phyloP scores from a whole-genome alignment of 1,140 invertebrate species.

The Drosophila nigromelanica region DNA sequence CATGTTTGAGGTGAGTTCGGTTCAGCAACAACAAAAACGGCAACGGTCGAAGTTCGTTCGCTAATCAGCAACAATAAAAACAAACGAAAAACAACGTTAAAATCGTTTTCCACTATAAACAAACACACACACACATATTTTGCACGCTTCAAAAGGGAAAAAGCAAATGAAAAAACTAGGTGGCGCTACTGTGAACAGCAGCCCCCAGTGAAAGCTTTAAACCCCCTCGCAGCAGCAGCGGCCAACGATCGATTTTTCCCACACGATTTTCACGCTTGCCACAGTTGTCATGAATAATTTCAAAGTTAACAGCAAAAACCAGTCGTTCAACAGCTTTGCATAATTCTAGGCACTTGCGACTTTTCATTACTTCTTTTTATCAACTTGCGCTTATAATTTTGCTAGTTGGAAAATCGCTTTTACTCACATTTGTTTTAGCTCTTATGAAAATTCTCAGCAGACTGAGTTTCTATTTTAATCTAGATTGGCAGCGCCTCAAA shows the following conservation, averaged over 20 bases:
- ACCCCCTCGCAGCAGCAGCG: constrained; percentile 44
- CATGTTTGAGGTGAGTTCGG: constrained; percentile 80
- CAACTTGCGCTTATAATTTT: constrained; percentile 28
- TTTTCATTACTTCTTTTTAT: constrained; percentile 9
- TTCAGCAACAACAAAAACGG: constrained; percentile 36
- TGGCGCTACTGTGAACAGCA: constrained; percentile 59
- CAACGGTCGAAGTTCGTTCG: constrained; percentile 61
- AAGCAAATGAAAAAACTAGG: constrained; percentile 40
- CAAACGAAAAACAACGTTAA: not conserved
- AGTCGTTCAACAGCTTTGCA: not conserved
- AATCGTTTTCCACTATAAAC: constrained; percentile 52
- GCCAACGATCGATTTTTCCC: constrained; percentile 67
- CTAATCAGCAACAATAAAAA: constrained; percentile 23
- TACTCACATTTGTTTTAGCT: constrained; percentile 78
- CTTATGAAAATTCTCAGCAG: constrained; percentile 74
- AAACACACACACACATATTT: constrained; percentile 57
- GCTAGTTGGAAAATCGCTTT: constrained; percentile 49
- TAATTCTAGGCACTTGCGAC: not conserved
- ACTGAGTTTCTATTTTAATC: constrained; percentile 42
- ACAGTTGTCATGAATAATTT: constrained; percentile 19
- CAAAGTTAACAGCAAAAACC: constrained; percentile 10
- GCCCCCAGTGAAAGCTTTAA: constrained; percentile 69
- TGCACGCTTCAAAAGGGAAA: constrained; percentile 31
- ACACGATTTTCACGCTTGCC: constrained; percentile 58
- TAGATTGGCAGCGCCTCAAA: constrained; percentile 40